Evolutionary conservation across 1,140 invertebrate genomes (phyloP).

Genomic region (Ditylenchus dipsaci): DNA sequence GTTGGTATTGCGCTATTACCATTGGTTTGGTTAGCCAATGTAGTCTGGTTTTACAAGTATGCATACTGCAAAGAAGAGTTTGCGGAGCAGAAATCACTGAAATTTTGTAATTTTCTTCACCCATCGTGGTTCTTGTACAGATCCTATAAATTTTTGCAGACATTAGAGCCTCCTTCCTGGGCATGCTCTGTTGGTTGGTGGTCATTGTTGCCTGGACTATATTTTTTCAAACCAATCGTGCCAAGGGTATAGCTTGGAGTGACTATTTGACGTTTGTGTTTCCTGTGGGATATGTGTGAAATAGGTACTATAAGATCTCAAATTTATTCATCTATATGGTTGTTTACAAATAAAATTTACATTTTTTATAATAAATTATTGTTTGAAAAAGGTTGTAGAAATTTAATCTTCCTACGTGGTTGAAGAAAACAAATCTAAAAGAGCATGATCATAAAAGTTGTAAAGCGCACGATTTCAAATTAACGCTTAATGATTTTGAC

Average conservation of each 20-base stretch:
- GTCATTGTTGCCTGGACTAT: conserved; percentile 4
- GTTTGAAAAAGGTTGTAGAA: too few species aligned
- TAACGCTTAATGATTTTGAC: too few species aligned
- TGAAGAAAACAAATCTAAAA: too few species aligned
- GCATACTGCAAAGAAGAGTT: conserved; percentile 11
- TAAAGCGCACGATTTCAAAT: too few species aligned
- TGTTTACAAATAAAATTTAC: neutral
- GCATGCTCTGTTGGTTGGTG: neutral
- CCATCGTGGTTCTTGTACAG: neutral
- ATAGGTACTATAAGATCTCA: neutral
- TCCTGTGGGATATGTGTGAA: conserved; percentile 12
- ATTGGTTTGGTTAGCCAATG: conserved; percentile 14
- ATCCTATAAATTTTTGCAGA: neutral
- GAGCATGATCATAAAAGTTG: too few species aligned
- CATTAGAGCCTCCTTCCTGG: conserved; percentile 1
- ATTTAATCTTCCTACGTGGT: too few species aligned
- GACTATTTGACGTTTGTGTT: conserved; percentile 18
- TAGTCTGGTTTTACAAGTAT: conserved; percentile 16
- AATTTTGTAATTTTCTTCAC: conserved; percentile 9
- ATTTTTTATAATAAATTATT: too few species aligned
- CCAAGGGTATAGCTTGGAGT: neutral
- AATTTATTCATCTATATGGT: neutral
- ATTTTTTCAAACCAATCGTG: conserved; percentile 7
- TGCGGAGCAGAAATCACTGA: conserved; percentile 1
- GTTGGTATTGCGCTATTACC: conserved; percentile 8